Percentiles rank a stretch among this genome's conserved stretches.
Conservation (phyloP, 1,140 invertebrate species). For the Eumaeus atala region DNA sequence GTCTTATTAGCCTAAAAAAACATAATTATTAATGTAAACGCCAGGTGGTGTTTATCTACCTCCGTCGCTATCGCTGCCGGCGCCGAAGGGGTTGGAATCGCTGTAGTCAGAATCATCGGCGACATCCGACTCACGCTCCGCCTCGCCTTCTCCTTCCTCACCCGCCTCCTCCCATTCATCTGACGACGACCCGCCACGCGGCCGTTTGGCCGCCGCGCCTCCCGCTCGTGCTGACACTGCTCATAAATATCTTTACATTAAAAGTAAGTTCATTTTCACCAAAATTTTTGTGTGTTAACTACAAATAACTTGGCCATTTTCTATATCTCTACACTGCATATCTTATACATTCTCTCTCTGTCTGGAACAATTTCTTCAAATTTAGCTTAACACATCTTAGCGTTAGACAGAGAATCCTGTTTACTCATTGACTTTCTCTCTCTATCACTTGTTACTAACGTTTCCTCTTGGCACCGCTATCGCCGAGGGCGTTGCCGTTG, state of each 20-base stretch:
- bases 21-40: too few species aligned
- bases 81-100: conserved; percentile 93
- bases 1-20: too few species aligned
- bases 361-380: too few species aligned
- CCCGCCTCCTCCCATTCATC: conserved; percentile 69
- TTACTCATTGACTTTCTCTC: too few species aligned
- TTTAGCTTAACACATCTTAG: too few species aligned
- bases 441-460: conserved; percentile 30
- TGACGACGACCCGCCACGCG: conserved; percentile 79
- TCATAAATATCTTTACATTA: too few species aligned
- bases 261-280: too few species aligned
- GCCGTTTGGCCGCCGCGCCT: conserved; percentile 80
- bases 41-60: conserved; percentile 33
- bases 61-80: conserved; percentile 87
- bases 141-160: conserved; percentile 38
- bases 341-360: too few species aligned
- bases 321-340: too few species aligned
- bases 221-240: conserved; percentile 78
- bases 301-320: too few species aligned
- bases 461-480: conserved; percentile 53
- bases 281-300: too few species aligned
- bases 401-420: too few species aligned
- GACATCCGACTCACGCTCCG: conserved; percentile 74
- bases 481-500: conserved; percentile 61
- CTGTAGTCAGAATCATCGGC: conserved; percentile 82